phyloP scores from a whole-genome alignment of 2,888 invertebrate species.

The Ariolimax columbianus region DNA sequence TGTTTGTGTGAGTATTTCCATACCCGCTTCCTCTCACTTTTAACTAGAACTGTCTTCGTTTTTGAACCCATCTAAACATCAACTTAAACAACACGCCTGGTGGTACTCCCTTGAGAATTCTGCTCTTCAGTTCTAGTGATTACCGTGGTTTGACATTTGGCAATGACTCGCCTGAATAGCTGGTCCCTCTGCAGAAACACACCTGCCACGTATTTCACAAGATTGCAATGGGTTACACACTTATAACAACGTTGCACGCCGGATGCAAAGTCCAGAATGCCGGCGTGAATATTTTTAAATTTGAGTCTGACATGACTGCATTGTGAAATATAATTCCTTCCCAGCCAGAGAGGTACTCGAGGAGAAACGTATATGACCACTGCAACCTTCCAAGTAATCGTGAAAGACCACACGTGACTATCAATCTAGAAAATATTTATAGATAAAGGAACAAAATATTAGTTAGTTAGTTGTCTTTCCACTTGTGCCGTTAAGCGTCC shows the following conservation, averaged over 20 bases:
- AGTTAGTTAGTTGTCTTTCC: too few species aligned
- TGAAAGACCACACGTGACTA: too few species aligned
- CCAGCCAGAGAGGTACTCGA: too few species aligned
- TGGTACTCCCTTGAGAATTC: neutral
- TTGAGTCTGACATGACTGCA: neutral
- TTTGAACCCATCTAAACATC: neutral
- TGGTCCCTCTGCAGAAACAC: neutral
- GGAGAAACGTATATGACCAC: too few species aligned
- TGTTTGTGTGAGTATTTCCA: slow-evolving; percentile 12
- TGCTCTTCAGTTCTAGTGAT: neutral
- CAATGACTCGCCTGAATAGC: neutral
- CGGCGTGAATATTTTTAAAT: neutral
- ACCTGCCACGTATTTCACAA: neutral
- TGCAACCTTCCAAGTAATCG: too few species aligned
- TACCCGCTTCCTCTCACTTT: slow-evolving; percentile 3
- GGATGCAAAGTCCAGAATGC: neutral
- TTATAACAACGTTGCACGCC: neutral
- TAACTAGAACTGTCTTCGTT: neutral
- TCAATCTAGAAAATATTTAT: too few species aligned
- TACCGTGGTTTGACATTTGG: neutral
- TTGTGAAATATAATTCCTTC: neutral
- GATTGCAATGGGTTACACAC: neutral
- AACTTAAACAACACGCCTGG: neutral
- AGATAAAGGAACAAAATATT: too few species aligned
- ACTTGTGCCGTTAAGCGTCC: too few species aligned